Evolutionary conservation across 2,888 invertebrate species (phyloP).

Genomic region (Meta bourneti): DNA sequence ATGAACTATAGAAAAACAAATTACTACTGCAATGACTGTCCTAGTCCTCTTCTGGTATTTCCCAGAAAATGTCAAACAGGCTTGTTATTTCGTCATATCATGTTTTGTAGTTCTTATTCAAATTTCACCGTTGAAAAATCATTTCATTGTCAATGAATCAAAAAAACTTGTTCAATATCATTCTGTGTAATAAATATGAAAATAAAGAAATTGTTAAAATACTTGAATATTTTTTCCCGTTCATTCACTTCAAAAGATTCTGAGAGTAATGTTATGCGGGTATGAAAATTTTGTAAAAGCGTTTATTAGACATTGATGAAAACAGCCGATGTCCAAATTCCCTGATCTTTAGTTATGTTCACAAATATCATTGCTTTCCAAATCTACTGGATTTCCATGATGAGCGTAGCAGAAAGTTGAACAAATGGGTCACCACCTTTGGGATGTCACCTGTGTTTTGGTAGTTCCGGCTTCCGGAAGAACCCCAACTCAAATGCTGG

Average conservation of each 20-base stretch:
- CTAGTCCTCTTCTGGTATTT: slow-evolving; percentile 50
- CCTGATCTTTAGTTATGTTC: too few relatives aligned
- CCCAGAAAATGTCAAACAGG: slow-evolving; percentile 48
- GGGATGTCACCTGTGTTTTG: too few relatives aligned
- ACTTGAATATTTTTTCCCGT: not conserved
- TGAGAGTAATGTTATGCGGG: too few relatives aligned
- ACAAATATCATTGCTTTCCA: too few relatives aligned
- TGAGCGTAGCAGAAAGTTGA: too few relatives aligned
- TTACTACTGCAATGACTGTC: slow-evolving; percentile 50
- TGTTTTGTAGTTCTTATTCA: slow-evolving; percentile 75
- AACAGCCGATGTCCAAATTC: too few relatives aligned
- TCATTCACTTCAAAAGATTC: not conserved
- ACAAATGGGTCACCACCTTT: too few relatives aligned
- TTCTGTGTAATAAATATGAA: slow-evolving; percentile 75
- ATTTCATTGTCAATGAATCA: slow-evolving; percentile 74
- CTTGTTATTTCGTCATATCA: slow-evolving; percentile 75
- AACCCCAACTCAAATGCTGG: too few relatives aligned
- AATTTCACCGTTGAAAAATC: slow-evolving; percentile 69
- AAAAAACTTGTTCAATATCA: slow-evolving; percentile 74
- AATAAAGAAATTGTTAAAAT: slow-evolving; percentile 74
- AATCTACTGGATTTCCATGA: too few relatives aligned
- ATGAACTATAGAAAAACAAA: slow-evolving; percentile 35
- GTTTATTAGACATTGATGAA: too few relatives aligned
- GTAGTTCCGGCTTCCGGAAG: too few relatives aligned
- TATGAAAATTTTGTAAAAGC: too few relatives aligned